Conservation (phyloP, 2,888 invertebrate species). For the Vanessa cardui region DNA sequence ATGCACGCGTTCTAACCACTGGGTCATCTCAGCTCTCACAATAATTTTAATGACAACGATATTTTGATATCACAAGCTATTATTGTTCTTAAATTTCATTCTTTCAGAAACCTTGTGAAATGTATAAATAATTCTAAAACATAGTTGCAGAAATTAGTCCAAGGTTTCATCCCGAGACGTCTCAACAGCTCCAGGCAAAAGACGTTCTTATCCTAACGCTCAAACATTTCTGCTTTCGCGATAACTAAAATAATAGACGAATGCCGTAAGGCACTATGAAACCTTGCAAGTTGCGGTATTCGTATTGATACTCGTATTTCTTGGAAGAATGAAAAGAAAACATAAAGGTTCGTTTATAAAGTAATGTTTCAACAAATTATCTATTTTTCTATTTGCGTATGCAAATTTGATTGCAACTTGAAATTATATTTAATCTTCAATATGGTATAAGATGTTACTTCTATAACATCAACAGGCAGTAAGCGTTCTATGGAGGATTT, state of each 20-base stretch:
- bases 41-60: too few species aligned
- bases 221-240: conserved; percentile 3
- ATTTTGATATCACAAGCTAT: background rate
- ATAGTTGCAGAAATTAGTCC: conserved; percentile 1
- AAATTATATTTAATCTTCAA: too few species aligned
- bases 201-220: conserved; percentile 18
- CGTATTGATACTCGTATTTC: conserved; percentile 11
- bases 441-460: too few species aligned
- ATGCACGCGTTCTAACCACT: too few species aligned
- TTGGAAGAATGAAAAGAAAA: background rate
- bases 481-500: too few species aligned
- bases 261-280: conserved; percentile 14
- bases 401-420: too few species aligned
- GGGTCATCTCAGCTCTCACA: too few species aligned
- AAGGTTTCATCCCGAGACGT: conserved; percentile 5
- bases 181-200: conserved; percentile 19
- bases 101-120: background rate
- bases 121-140: conserved; percentile 4
- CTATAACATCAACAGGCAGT: too few species aligned
- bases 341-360: background rate
- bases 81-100: background rate
- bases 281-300: conserved; percentile 14
- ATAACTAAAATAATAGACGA: conserved; percentile 22
- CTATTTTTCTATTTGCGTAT: background rate
- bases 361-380: background rate